Percentiles rank a stretch among this genome's conserved stretches.
Conservation (phyloP, 2,888 invertebrate genomes). For the Capitulum mitella region DNA sequence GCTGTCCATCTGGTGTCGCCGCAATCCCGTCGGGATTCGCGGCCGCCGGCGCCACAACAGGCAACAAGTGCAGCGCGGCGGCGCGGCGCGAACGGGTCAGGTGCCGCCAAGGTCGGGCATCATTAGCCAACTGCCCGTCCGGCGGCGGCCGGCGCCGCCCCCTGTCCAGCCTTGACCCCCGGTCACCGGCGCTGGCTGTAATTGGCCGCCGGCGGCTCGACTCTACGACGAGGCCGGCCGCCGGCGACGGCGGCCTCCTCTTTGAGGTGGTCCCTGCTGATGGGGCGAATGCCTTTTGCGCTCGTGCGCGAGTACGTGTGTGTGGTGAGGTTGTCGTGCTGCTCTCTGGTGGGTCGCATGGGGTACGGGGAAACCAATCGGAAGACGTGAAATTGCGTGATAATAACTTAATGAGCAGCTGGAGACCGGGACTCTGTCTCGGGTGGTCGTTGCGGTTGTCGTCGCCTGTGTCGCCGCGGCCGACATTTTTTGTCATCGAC, state of each 20-base stretch:
- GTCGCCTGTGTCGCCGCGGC: neutral
- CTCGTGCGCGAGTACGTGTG: neutral
- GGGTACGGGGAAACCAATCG: constrained; percentile 5
- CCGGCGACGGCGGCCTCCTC: neutral
- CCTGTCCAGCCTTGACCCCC: neutral
- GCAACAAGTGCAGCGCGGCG: neutral
- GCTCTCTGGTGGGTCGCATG: too few species aligned
- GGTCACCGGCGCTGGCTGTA: neutral
- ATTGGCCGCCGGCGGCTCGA: neutral
- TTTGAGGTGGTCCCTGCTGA: neutral
- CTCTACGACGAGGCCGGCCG: too few species aligned
- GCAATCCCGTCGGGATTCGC: neutral
- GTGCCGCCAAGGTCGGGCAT: neutral
- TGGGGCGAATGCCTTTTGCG: too few species aligned
- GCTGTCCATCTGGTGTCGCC: neutral
- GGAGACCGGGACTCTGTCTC: neutral
- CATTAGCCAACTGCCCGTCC: neutral
- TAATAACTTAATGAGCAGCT: neutral
- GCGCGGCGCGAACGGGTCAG: neutral
- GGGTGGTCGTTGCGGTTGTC: neutral
- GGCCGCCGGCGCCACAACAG: neutral
- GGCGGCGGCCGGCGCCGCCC: neutral
- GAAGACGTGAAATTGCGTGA: neutral
- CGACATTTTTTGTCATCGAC: neutral
- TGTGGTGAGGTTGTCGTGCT: too few species aligned